phyloP scores from a whole-genome alignment of 2,888 invertebrate genomes.

The Pristionchus exspectatus region DNA sequence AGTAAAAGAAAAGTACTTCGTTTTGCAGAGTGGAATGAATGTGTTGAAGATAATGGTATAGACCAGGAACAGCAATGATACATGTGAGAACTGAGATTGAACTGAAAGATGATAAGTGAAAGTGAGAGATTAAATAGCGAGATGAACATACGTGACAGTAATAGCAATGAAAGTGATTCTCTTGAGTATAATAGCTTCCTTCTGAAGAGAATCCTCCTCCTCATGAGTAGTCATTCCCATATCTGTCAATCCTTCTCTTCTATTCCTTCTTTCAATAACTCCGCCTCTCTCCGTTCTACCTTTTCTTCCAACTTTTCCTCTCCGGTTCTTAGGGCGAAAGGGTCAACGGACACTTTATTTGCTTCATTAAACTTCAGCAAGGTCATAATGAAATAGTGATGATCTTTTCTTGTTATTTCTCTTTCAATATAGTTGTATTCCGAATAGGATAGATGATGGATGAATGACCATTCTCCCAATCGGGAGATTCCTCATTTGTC shows the following conservation, averaged over 20 bases:
- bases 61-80: conserved; percentile 36
- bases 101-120: conserved; percentile 39
- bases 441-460: not conserved
- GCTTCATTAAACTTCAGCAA: conserved; percentile 35
- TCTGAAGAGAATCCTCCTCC: conserved; percentile 3
- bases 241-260: not conserved
- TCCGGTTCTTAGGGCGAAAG: conserved; percentile 24
- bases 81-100: conserved; percentile 49
- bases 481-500: conserved; percentile 5
- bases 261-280: conserved; percentile 23
- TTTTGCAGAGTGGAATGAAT: conserved; percentile 53
- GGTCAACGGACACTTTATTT: conserved; percentile 50
- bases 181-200: conserved; percentile 23
- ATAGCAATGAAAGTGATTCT: conserved; percentile 35
- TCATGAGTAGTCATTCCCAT: conserved; percentile 18
- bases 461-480: not conserved
- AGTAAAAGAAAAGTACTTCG: not conserved
- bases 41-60: conserved; percentile 52
- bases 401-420: not conserved
- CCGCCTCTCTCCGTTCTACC: conserved; percentile 40
- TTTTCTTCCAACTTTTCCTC: not conserved
- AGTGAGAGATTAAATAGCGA: not conserved
- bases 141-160: conserved; percentile 28
- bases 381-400: not conserved
- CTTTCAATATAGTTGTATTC: not conserved